Conservation (phyloP, 2,888 invertebrate genomes). For the Villa cingulata region DNA sequence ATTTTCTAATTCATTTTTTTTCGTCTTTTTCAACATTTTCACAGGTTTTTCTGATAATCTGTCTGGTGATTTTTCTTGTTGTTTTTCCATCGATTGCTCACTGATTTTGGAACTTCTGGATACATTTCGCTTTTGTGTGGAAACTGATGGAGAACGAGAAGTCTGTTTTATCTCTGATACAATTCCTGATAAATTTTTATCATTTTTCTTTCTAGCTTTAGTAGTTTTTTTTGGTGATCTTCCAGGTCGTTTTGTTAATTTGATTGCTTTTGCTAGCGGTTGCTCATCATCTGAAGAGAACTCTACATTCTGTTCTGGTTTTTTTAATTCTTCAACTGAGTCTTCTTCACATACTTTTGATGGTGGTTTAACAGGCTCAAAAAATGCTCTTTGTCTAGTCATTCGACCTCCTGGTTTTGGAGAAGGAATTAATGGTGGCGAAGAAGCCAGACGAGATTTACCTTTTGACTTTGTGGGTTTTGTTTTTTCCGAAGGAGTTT, state of each 20-base stretch:
- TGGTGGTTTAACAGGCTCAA: conserved; percentile 32
- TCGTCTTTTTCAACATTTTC: background rate
- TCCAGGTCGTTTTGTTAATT: conserved; percentile 20
- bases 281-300: conserved; percentile 44
- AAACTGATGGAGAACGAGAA: background rate
- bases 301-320: conserved; percentile 18
- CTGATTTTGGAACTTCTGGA: background rate
- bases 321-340: conserved; percentile 2
- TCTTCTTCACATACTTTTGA: conserved; percentile 9
- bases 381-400: conserved; percentile 33
- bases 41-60: background rate
- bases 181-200: conserved; percentile 2
- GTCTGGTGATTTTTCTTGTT: background rate
- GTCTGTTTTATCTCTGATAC: conserved; percentile 1
- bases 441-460: background rate
- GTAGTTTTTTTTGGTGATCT: conserved; percentile 2
- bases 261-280: conserved; percentile 35
- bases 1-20: background rate
- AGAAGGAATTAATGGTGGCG: conserved; percentile 22
- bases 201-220: conserved; percentile 11
- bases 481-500: background rate
- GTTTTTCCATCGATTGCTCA: background rate
- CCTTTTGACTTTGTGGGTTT: background rate
- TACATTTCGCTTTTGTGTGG: background rate
- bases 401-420: conserved; percentile 32